Base-by-base conservation (phyloP, 2,888 invertebrate genomes). In the Drosophila prostipennis region DNA sequence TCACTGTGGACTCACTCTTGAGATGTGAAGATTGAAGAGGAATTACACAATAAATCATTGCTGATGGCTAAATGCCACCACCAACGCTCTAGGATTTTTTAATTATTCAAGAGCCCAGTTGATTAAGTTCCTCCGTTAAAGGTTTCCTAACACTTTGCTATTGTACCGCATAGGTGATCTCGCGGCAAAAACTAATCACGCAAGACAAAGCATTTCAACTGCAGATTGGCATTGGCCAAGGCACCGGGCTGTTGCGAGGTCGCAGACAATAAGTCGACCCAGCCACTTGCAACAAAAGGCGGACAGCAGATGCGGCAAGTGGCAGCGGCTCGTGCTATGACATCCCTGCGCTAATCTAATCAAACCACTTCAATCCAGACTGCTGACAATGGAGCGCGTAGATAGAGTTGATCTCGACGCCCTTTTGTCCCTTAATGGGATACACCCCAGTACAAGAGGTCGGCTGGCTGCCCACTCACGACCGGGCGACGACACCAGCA, bases 271-370 rank as follows among this genome's bases (percentile, higher is more conserved):
- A 23, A 40, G 16, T 46, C 57, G 56, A 55, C 54, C 45, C 32
- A 51, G 32, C 52, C 11, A 54, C 32, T 32, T n/a, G 14, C 10
- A 26, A 52, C 64, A 64, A 64, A 23, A 23, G 53, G 34, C 42
- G 13, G 13, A 14, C 42, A 56, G 26, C 39, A 58, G 48, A 32
- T 51, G 36, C 14, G 42, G 10, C 36, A 43, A 71, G 72, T 52
- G 55, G 42, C 37, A 19, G 53, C 71, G 75, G 77, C 82, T 63
- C 72, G 82, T 77, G 72, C 69, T 68, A 64, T 76, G 61, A 67
- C 67, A 73, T 73, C 59, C 57, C 53, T 64, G 56, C 45, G 54
- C 54, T 78, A 80, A 82, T 78, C 80, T 72, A 86, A 86, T 83
- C 80, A 86, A 83, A 68, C 42, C 74, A 73, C 70, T 78, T 64